Percentiles rank a stretch among this genome's conserved stretches.
Conservation (phyloP, 2,797 vertebrate species). For the Chrosomus eos region DNA sequence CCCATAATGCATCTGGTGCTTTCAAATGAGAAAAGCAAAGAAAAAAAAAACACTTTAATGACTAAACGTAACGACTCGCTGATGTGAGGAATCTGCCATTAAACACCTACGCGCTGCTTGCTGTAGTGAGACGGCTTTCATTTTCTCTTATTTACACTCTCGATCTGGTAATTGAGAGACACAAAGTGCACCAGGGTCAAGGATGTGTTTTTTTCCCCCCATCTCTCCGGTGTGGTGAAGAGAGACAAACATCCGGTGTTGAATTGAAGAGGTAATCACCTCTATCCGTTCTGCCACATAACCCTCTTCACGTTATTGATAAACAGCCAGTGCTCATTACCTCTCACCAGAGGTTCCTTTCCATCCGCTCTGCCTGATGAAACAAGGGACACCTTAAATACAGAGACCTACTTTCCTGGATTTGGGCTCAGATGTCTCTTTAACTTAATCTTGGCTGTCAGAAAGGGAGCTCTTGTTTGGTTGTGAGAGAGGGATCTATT, state of each 20-base stretch:
- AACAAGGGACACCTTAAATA: slow-evolving; percentile 35
- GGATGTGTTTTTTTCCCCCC: slow-evolving; percentile 7
- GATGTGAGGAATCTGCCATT: slow-evolving; percentile 28
- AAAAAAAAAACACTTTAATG: neutral
- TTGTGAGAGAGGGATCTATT: slow-evolving; percentile 54
- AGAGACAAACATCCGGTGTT: slow-evolving; percentile 51
- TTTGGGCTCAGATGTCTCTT: slow-evolving; percentile 32
- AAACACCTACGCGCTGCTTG: slow-evolving; percentile 28
- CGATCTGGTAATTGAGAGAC: slow-evolving; percentile 49
- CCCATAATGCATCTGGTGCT: slow-evolving; percentile 5
- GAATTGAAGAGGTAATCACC: slow-evolving; percentile 55
- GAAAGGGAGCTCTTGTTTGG: slow-evolving; percentile 44
- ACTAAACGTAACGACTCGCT: slow-evolving; percentile 4
- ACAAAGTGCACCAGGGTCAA: slow-evolving; percentile 34
- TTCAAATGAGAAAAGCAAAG: neutral
- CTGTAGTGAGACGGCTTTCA: slow-evolving; percentile 18
- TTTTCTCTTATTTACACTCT: slow-evolving; percentile 18
- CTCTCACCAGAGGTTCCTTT: slow-evolving; percentile 39
- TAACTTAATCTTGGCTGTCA: slow-evolving; percentile 48
- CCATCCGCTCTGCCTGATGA: slow-evolving; percentile 30
- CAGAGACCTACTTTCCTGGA: slow-evolving; percentile 18
- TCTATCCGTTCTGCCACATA: slow-evolving; percentile 57
- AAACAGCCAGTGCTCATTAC: slow-evolving; percentile 57
- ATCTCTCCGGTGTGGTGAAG: slow-evolving; percentile 2
- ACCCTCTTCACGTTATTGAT: slow-evolving; percentile 56